Base-by-base conservation (phyloP, 2,113 vertebrate genomes). In the Rhynchomys soricoides region DNA sequence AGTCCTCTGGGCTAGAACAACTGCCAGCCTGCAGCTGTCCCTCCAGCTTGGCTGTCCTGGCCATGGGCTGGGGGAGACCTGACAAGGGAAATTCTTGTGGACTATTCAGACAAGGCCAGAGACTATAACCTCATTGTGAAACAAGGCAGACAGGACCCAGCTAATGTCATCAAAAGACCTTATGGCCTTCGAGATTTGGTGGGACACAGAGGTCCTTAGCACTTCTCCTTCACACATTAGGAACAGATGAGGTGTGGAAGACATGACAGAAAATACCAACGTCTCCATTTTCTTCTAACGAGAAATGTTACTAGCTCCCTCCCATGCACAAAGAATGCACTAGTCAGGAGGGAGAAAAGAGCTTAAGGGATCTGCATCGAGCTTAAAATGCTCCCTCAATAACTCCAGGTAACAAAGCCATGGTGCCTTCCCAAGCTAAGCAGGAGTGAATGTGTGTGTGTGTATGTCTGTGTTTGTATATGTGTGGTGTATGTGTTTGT, bases 21-120 rank as follows among this genome's bases (percentile, higher is more conserved):
- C 74, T 95, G 97, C 79, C 48, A 0, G 34, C n/a, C 10, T 0
- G 26, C 96, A 91, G 78, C 97, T 96, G 97, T 79, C 94, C 81
- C 7, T 0, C 1, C 0, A 15, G 81, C 90, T 96, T 85, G 95
- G 92, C 85, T 95, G 90, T 88, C 45, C 88, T 45, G 55, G 52
- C 37, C 26, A 8, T 0, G 29, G 75, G 62, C 59, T 64, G 43
- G 45, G 52, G 7, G 16, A 15, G 16, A 59, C 31, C 43, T 43
- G 81, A 86, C 45, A 88, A 81, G 0, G 86, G 93, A 89, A 71
- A 74, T 86, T 45, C 26, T 40, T 22, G 1, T 4, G 0, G 37
- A 85, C 31, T 29, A 5, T 26, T 37, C 26, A 85, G 29, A 78
- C 91, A 77, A 77, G 57, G 24, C 43, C 68, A 75, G 45, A 34